Base-by-base conservation (phyloP, 2,113 vertebrate genomes). In the Kryptolebias marmoratus region DNA sequence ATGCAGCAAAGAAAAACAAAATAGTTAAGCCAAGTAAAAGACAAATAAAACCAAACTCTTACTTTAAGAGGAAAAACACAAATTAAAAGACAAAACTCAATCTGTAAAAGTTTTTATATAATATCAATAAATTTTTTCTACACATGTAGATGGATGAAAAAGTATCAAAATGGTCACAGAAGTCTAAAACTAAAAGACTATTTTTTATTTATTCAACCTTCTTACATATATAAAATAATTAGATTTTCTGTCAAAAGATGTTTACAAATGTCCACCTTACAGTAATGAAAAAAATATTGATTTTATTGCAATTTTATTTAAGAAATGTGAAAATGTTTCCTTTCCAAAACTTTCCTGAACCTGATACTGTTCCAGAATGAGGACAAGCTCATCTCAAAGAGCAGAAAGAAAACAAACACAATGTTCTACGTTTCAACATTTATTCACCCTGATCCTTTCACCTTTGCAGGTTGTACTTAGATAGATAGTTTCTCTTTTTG, bases 11-110 rank as follows among this genome's bases (percentile, higher is more conserved):
- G 39, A 42, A 36, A 52, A 71, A 77, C 85, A 79, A 72, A 27
- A 27, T 42, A 42, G n/a, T 42, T 44, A 58, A 78, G 59, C 66
- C 45, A 80, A 77, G 54, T 55, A 65, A 70, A 31, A 61, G 22
- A 22, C 22, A 22, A 22, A 22, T 22, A 22, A 22, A 22, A 22
- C 22, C 22, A 22, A 22, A 22, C 0, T 22, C 22, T 22, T 22
- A 22, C 22, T 22, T 22, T 22, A 22, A 64, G 11, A 77, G 83
- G 15, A 77, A 73, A 11, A 62, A n/a, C 31, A 57, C 28, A 67
- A 77, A 84, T 39, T 22, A 81, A 65, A 55, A 22, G 22, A 75
- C 4, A 30, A 67, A 71, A 76, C 69, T 75, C 56, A 80, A 79
- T 54, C 67, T 36, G 42, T 56, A 61, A 50, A 31, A 65, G 49